These are phyloP conservation scores for Gonioctena quinquepunctata DNA, from an alignment of 1,140 invertebrate genomes.

Conservation along the genomic window DNA sequence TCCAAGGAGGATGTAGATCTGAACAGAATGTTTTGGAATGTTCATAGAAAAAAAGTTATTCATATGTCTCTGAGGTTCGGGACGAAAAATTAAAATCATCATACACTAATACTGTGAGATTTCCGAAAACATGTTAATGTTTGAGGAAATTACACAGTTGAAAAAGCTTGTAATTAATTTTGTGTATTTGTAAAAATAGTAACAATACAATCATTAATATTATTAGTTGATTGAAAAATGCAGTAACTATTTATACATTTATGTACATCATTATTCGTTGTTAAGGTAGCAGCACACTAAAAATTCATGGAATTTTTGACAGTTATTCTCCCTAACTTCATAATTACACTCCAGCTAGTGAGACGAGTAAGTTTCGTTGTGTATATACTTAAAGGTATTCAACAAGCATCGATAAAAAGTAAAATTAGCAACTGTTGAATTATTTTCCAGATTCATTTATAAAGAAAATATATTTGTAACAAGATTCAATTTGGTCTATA, in stretches of 20 bases:
- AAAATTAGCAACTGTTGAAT: too few relatives aligned
- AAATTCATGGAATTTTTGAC: constrained; percentile 33
- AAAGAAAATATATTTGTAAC: too few relatives aligned
- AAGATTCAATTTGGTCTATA: neutral
- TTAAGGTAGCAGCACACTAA: constrained; percentile 41
- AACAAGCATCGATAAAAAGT: too few relatives aligned
- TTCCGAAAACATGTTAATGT: neutral
- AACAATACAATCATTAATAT: constrained; percentile 42
- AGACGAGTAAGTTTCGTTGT: too few relatives aligned
- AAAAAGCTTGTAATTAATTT: neutral
- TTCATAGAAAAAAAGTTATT: too few relatives aligned
- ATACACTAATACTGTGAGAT: too few relatives aligned
- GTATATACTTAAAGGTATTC: too few relatives aligned
- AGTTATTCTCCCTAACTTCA: neutral
- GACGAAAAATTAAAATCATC: too few relatives aligned
- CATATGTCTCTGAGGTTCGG: too few relatives aligned
- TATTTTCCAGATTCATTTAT: too few relatives aligned
- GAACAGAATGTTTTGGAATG: too few relatives aligned
- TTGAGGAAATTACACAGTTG: neutral
- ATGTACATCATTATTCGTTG: constrained; percentile 46
- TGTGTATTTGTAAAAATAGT: constrained; percentile 49
- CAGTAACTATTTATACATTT: constrained; percentile 42
- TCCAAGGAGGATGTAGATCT: too few relatives aligned
- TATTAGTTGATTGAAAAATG: constrained; percentile 42
- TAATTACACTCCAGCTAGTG: neutral